A percentile compares a stretch with the other conserved stretches of the same genome.
These are phyloP conservation scores for Sinosuthora webbiana DNA, from an alignment of 2,113 vertebrate genomes.

Conservation along the genomic window DNA sequence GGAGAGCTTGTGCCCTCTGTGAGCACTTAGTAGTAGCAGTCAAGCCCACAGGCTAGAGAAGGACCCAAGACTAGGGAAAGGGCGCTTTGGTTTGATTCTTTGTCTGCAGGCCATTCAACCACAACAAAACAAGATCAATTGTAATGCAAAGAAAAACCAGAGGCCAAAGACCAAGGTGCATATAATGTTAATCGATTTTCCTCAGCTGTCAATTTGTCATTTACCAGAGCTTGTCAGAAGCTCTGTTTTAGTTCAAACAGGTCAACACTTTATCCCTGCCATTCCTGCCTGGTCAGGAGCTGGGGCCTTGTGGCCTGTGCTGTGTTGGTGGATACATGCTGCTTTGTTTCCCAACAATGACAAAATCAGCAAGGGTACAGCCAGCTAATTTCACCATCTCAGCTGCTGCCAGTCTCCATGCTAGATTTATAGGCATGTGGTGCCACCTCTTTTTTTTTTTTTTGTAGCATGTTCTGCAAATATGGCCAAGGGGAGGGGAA, in stretches of 20 bases:
- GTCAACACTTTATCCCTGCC: neutral
- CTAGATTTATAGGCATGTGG: neutral
- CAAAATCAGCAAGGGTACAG: neutral
- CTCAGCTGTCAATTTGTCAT: neutral
- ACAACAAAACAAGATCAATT: neutral
- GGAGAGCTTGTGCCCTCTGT: neutral
- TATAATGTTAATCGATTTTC: neutral
- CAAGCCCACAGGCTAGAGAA: neutral
- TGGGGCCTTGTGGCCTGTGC: neutral
- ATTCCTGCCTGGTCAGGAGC: neutral
- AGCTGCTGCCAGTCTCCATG: neutral
- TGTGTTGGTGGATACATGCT: neutral
- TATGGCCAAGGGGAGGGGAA: slow-evolving; percentile 30
- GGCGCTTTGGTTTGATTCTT: neutral
- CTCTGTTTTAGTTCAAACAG: neutral
- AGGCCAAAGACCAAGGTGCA: neutral
- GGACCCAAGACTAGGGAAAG: neutral
- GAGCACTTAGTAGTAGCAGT: neutral
- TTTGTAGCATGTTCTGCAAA: neutral
- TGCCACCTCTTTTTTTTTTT: slow-evolving; percentile 21
- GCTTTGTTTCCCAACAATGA: neutral
- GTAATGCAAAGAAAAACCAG: neutral
- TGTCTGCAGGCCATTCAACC: neutral
- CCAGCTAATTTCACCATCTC: neutral
- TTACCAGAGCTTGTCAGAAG: neutral